A percentile compares a stretch with the other conserved stretches of the same genome.
These are phyloP conservation scores for Terebella lapidaria DNA, from an alignment of 2,888 invertebrate genomes.

Conservation along the genomic window DNA sequence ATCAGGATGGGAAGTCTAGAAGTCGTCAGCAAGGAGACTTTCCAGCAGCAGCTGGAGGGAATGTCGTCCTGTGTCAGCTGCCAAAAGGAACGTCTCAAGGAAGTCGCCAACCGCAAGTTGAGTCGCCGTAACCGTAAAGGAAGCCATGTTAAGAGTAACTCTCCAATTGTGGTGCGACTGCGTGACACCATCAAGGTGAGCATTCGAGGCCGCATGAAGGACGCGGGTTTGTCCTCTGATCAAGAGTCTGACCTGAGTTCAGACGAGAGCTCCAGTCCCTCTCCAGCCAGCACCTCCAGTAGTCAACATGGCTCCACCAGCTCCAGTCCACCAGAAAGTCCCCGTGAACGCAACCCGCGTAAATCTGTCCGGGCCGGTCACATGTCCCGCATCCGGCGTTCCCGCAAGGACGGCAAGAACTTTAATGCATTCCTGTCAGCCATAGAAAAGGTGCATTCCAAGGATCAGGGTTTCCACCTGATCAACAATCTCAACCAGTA, in stretches of 20 bases:
- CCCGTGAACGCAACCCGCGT: not conserved
- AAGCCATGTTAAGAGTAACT: constrained; percentile 10
- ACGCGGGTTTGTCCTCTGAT: constrained; percentile 6
- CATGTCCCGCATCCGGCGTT: not conserved
- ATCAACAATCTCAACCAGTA: constrained; percentile 15
- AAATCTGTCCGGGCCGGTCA: not conserved
- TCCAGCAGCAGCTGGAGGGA: constrained; percentile 31
- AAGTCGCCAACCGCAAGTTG: not conserved
- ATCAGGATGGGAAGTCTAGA: constrained; percentile 28
- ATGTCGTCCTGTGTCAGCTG: constrained; percentile 42
- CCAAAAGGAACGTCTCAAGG: constrained; percentile 33
- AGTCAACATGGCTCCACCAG: not conserved
- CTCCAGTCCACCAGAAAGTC: not conserved
- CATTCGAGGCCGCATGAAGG: constrained; percentile 5
- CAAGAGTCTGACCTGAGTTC: constrained; percentile 12
- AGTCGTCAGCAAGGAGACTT: constrained; percentile 37
- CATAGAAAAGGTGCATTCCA: constrained; percentile 42
- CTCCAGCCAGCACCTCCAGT: not conserved
- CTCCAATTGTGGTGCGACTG: constrained; percentile 22
- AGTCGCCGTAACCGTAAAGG: not conserved
- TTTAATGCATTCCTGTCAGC: constrained; percentile 45
- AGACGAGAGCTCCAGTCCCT: not conserved
- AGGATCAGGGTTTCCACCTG: constrained; percentile 24
- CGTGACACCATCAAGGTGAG: constrained; percentile 22
- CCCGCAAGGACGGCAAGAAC: constrained; percentile 31